phyloP scores from a whole-genome alignment of 2,797 vertebrate species.

The Sternotherus odoratus region DNA sequence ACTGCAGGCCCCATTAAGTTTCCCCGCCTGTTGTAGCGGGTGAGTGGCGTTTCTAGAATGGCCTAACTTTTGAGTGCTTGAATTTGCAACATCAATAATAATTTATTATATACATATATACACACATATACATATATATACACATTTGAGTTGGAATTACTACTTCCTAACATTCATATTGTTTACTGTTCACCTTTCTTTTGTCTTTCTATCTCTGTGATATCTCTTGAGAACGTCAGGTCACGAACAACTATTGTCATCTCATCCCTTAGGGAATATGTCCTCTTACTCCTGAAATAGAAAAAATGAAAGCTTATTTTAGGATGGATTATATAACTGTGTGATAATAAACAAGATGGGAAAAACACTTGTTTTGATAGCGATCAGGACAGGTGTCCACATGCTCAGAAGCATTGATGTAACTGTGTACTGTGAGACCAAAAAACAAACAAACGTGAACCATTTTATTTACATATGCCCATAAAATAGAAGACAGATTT shows the following conservation, averaged over 20 bases:
- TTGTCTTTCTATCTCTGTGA: not conserved
- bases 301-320: conserved; percentile 28
- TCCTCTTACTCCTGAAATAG: conserved; percentile 14
- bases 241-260: not conserved
- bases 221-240: not conserved
- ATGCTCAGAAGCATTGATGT: not conserved
- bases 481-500: conserved; percentile 24
- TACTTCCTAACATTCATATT: not conserved
- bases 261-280: conserved; percentile 26
- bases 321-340: not conserved
- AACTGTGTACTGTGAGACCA: conserved; percentile 7
- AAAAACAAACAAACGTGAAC: conserved; percentile 20
- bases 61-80: not conserved
- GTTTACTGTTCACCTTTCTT: not conserved
- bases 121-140: no score
- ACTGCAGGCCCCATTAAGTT: no score
- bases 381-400: conserved; percentile 20
- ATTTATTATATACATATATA: not conserved
- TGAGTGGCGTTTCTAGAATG: not conserved
- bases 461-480: conserved; percentile 43
- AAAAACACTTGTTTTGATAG: not conserved
- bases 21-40: no score
- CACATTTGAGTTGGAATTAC: not conserved
- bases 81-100: not conserved
- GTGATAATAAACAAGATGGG: not conserved